These are phyloP conservation scores for Alosa alosa DNA, from an alignment of 2,113 vertebrate species.

Conservation along the genomic window DNA sequence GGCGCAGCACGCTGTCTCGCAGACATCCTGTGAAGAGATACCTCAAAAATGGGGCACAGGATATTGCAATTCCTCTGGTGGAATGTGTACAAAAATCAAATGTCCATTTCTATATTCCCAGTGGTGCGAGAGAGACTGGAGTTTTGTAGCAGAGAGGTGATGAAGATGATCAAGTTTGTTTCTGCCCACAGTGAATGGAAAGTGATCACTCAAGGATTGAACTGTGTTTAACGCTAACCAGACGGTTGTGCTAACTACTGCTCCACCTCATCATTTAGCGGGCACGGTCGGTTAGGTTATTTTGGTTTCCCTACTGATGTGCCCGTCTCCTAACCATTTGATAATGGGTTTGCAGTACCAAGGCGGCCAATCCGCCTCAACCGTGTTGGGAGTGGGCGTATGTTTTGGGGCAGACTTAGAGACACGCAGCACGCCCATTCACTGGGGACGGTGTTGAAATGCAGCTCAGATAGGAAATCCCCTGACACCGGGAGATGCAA, in stretches of 20 bases:
- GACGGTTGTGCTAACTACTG: too few species aligned
- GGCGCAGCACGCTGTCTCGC: background rate
- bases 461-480: background rate
- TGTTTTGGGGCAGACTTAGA: background rate
- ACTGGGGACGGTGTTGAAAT: background rate
- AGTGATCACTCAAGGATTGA: too few species aligned
- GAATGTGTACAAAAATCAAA: conserved; percentile 7
- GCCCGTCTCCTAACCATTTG: background rate
- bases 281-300: too few species aligned
- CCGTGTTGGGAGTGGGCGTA: background rate
- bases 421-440: background rate
- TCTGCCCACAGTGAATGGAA: background rate
- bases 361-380: background rate
- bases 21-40: background rate
- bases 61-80: conserved; percentile 2
- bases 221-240: too few species aligned
- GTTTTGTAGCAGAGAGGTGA: background rate
- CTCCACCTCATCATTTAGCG: too few species aligned
- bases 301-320: background rate
- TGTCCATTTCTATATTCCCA: background rate
- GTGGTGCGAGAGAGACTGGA: background rate
- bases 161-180: background rate
- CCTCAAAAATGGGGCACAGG: conserved; percentile 8
- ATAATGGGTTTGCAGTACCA: background rate
- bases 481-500: background rate